These are phyloP conservation scores for Tetragonula clypearis DNA, from an alignment of 1,140 invertebrate genomes.

Conservation along the genomic window DNA sequence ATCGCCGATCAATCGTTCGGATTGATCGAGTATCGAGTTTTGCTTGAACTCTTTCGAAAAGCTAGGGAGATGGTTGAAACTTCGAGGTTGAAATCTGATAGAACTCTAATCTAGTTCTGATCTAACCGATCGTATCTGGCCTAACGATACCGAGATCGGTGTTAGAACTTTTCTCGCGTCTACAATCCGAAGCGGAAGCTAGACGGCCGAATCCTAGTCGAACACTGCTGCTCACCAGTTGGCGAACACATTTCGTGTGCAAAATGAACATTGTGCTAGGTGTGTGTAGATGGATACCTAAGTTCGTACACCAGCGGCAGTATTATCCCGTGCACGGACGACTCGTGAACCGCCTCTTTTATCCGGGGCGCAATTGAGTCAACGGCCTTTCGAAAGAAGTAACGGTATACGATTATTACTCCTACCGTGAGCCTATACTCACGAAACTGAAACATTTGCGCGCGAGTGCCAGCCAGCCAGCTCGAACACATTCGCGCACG, in stretches of 20 bases:
- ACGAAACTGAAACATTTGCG: constrained; percentile 70
- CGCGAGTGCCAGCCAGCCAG: constrained; percentile 10
- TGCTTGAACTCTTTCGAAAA: too few species aligned
- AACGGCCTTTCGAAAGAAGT: constrained; percentile 67
- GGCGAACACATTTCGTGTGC: not conserved
- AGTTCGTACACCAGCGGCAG: not conserved
- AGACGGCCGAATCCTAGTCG: constrained; percentile 7
- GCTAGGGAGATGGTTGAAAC: too few species aligned
- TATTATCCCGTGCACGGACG: constrained; percentile 44
- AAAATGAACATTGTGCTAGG: not conserved
- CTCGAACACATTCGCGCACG: not conserved
- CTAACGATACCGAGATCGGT: too few species aligned
- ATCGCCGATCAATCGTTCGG: too few species aligned
- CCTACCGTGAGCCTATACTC: constrained; percentile 65
- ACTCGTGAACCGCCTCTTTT: constrained; percentile 67
- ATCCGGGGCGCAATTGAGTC: constrained; percentile 68
- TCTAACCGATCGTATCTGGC: too few species aligned
- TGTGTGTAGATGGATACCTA: constrained; percentile 18
- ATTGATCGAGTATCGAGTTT: too few species aligned
- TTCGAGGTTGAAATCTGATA: too few species aligned
- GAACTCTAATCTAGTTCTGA: too few species aligned
- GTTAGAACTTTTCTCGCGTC: too few species aligned
- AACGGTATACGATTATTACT: constrained; percentile 70
- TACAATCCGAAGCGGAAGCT: constrained; percentile 3
- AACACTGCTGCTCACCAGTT: not conserved